Percentiles rank a stretch among this genome's conserved stretches.
Evolutionary conservation across 2,113 vertebrate genomes (phyloP).

Genomic region (Mobula birostris): DNA sequence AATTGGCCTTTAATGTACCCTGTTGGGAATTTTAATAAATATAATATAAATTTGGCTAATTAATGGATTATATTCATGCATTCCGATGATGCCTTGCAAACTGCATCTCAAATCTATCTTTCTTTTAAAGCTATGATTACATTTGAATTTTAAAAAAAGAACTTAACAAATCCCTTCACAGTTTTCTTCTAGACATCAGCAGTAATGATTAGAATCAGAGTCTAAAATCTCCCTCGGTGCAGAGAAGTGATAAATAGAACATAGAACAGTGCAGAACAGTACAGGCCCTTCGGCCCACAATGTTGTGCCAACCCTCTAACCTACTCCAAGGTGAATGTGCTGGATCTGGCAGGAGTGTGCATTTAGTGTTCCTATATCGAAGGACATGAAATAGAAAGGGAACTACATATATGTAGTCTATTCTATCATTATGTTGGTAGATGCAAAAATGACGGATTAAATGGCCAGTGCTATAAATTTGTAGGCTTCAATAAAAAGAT

Average conservation of each 20-base stretch:
- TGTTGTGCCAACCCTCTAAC: too few relatives aligned
- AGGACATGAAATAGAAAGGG: too few relatives aligned
- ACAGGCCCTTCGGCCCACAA: too few relatives aligned
- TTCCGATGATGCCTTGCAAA: neutral
- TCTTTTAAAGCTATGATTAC: neutral
- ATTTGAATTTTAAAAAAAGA: neutral
- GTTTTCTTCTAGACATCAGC: neutral
- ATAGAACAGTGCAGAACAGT: too few relatives aligned
- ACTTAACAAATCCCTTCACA: neutral
- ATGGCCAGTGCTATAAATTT: too few relatives aligned
- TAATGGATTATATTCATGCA: slow-evolving; percentile 8
- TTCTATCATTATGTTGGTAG: too few relatives aligned
- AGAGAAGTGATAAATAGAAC: neutral
- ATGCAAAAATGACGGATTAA: too few relatives aligned
- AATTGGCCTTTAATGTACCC: neutral
- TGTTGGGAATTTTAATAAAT: neutral
- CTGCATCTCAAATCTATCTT: neutral
- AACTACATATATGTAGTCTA: too few relatives aligned
- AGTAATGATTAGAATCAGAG: neutral
- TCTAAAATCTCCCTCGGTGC: neutral
- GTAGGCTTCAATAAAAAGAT: too few relatives aligned
- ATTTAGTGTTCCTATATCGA: neutral
- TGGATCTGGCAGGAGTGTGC: neutral
- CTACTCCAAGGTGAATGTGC: neutral
- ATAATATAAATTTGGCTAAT: neutral